A percentile compares a stretch with the other conserved stretches of the same genome.
phyloP scores from a whole-genome alignment of 2,888 invertebrate genomes.

The Drosophila heteroneura region DNA sequence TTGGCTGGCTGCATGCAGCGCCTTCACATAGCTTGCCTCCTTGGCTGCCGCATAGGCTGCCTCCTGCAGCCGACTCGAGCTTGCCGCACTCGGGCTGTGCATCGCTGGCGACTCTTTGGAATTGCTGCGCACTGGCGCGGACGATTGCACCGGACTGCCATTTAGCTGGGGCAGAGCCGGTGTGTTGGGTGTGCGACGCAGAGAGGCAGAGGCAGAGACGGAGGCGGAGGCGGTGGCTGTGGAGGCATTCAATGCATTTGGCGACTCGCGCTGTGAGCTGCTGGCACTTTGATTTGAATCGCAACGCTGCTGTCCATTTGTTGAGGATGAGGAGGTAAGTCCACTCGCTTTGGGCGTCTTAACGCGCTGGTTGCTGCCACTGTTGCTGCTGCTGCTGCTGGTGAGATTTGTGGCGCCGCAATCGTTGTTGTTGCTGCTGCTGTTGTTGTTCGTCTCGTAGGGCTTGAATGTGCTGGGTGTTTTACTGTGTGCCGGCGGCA shows the following conservation, averaged over 20 bases:
- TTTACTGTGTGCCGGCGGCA: slow-evolving; percentile 81
- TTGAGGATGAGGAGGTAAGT: slow-evolving; percentile 21
- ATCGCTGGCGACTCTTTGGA: slow-evolving; percentile 82
- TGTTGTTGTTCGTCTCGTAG: slow-evolving; percentile 89
- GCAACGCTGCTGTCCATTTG: slow-evolving; percentile 87
- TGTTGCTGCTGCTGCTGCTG: slow-evolving; percentile 38
- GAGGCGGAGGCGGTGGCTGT: slow-evolving; percentile 49
- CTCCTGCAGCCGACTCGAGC: slow-evolving; percentile 71
- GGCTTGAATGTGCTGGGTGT: slow-evolving; percentile 89
- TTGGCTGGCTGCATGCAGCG: slow-evolving; percentile 83
- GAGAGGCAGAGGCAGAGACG: slow-evolving; percentile 4
- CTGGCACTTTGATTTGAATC: slow-evolving; percentile 91
- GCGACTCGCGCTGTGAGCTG: slow-evolving; percentile 85
- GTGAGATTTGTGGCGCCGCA: slow-evolving; percentile 71
- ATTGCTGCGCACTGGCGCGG: slow-evolving; percentile 75
- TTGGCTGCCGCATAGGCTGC: slow-evolving; percentile 81
- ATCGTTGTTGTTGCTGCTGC: slow-evolving; percentile 63
- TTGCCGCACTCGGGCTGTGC: slow-evolving; percentile 78
- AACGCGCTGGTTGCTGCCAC: slow-evolving; percentile 53
- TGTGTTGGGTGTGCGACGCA: slow-evolving; percentile 49
- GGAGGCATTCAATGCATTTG: slow-evolving; percentile 61
- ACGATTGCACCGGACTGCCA: slow-evolving; percentile 71
- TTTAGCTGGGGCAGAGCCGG: slow-evolving; percentile 47
- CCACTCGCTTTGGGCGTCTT: slow-evolving; percentile 67
- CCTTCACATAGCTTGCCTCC: slow-evolving; percentile 84